phyloP scores from a whole-genome alignment of 1,140 invertebrate genomes.

The Cyrtorhinus lividipennis region DNA sequence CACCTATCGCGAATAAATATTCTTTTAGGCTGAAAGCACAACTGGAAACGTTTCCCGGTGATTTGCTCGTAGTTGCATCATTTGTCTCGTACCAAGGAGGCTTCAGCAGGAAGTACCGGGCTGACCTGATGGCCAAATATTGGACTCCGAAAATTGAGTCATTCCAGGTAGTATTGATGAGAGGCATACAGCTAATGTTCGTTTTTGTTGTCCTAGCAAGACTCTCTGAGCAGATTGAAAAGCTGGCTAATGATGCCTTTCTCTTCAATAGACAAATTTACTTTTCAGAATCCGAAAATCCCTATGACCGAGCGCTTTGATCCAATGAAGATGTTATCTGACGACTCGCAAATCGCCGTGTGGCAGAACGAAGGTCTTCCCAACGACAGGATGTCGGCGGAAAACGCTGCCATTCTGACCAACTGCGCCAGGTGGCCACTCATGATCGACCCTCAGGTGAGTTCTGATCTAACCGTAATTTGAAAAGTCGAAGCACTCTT shows the following conservation, averaged over 20 bases:
- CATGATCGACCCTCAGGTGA: slow-evolving; percentile 84
- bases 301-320: slow-evolving; percentile 63
- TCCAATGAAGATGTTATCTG: slow-evolving; percentile 66
- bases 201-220: slow-evolving; percentile 31
- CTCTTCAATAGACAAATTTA: no score
- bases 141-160: slow-evolving; percentile 59
- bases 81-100: slow-evolving; percentile 93
- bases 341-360: slow-evolving; percentile 76
- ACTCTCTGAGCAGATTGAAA: no score
- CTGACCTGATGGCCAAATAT: slow-evolving; percentile 60
- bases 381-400: slow-evolving; percentile 80
- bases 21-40: slow-evolving; percentile 15
- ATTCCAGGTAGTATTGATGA: slow-evolving; percentile 32
- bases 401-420: slow-evolving; percentile 84
- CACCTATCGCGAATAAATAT: neutral
- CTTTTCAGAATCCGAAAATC: slow-evolving; percentile 39
- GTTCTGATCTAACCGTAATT: no score
- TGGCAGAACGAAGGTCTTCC: slow-evolving; percentile 94
- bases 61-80: slow-evolving; percentile 73
- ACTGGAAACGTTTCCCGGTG: slow-evolving; percentile 60
- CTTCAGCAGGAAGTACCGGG: slow-evolving; percentile 72
- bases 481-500: no score
- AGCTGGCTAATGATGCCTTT: no score
- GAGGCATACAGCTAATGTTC: neutral
- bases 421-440: slow-evolving; percentile 84